Evolutionary conservation across 53 echinoderm and acorn worm species (phyloP).

Genomic region (Stichopus horrens): DNA sequence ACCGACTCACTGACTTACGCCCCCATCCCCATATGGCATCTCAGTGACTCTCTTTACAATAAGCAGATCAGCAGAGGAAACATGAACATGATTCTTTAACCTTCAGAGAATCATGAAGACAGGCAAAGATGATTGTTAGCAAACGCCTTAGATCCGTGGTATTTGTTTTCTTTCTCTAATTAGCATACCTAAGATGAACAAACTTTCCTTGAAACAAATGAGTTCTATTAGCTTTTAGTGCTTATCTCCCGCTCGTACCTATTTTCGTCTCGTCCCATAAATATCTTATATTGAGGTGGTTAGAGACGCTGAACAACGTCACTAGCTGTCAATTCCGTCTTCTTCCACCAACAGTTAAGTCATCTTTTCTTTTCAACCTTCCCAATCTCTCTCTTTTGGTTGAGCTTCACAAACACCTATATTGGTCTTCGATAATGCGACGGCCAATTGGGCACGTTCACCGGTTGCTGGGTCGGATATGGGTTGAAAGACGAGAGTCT

Average conservation of each 20-base stretch:
- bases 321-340: constrained; percentile 17
- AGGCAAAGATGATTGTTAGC: too few relatives aligned
- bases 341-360: not conserved
- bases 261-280: constrained; percentile 39
- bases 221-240: constrained; percentile 14
- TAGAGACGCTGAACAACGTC: constrained; percentile 15
- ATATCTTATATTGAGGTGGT: not conserved
- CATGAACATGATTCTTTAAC: too few relatives aligned
- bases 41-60: too few relatives aligned
- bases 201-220: constrained; percentile 27
- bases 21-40: too few relatives aligned
- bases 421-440: constrained; percentile 7
- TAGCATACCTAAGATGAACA: not conserved
- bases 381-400: too few relatives aligned
- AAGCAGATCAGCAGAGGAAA: too few relatives aligned
- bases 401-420: constrained; percentile 1
- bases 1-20: too few relatives aligned
- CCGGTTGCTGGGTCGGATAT: constrained; percentile 17
- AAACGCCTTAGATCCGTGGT: not conserved
- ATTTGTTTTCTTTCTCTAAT: not conserved
- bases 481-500: constrained; percentile 3
- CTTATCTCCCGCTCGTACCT: constrained; percentile 1
- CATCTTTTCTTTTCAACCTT: not conserved
- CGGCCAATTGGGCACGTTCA: constrained; percentile 40
- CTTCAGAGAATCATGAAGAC: too few relatives aligned